phyloP scores from a whole-genome alignment of 2,113 vertebrate species.

The Spea bombifrons region DNA sequence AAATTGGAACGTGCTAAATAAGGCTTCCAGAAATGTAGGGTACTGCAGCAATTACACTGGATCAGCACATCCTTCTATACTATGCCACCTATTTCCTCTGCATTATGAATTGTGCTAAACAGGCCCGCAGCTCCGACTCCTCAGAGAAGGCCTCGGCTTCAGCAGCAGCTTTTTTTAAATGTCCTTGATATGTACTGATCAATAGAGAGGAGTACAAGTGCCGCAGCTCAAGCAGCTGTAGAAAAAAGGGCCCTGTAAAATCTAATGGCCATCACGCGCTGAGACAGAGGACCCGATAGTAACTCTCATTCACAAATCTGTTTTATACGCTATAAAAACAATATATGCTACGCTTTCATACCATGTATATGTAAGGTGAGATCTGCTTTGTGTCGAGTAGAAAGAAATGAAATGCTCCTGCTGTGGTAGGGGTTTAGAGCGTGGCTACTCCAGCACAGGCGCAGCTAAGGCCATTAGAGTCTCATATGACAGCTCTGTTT shows the following conservation, averaged over 20 bases:
- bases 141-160: conserved; percentile 35
- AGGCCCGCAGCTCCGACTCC: conserved; percentile 11
- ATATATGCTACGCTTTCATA: conserved; percentile 24
- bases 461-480: conserved; percentile 25
- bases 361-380: not conserved
- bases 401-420: not conserved
- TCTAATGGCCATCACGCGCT: not conserved
- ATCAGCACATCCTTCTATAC: conserved; percentile 9
- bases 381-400: conserved; percentile 20
- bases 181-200: conserved; percentile 49
- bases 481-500: conserved; percentile 9
- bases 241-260: conserved; percentile 30
- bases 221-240: conserved; percentile 9
- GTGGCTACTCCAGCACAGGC: not conserved
- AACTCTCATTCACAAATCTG: not conserved
- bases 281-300: not conserved
- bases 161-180: conserved; percentile 42
- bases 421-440: not conserved
- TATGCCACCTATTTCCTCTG: conserved; percentile 30
- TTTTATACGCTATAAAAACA: conserved; percentile 1
- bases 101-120: conserved; percentile 46
- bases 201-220: conserved; percentile 50
- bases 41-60: conserved; percentile 13
- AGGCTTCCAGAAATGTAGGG: not conserved
- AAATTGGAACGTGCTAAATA: too few relatives aligned